Conservation (phyloP, 2,113 vertebrate genomes). For the Entomyzon cyanotis region DNA sequence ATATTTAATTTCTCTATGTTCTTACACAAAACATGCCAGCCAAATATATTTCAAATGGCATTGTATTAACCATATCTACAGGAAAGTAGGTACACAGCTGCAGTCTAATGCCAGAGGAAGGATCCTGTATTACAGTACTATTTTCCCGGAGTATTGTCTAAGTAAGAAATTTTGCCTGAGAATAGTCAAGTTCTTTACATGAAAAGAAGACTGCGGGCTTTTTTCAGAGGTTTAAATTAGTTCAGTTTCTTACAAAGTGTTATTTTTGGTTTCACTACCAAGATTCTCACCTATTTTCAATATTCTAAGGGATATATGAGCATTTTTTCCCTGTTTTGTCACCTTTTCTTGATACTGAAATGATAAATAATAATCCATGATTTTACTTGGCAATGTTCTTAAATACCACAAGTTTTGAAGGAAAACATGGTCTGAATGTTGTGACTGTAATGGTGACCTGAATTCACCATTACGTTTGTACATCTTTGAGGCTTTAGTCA, state of each 20-base stretch:
- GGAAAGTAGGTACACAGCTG: not conserved
- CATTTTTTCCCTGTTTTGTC: constrained; percentile 2
- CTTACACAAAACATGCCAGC: not conserved
- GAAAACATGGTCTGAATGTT: constrained; percentile 46
- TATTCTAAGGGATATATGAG: not conserved
- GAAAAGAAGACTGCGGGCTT: not conserved
- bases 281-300: not conserved
- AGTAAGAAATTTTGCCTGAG: not conserved
- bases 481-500: constrained; percentile 13
- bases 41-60: not conserved
- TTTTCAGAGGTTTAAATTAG: not conserved
- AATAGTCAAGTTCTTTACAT: not conserved
- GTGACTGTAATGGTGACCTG: constrained; percentile 30
- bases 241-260: not conserved
- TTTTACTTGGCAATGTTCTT: constrained; percentile 32
- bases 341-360: constrained; percentile 14
- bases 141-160: not conserved
- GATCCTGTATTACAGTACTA: not conserved
- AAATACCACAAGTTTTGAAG: constrained; percentile 38
- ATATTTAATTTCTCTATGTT: not conserved
- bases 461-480: constrained; percentile 21
- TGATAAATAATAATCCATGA: constrained; percentile 1
- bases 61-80: not conserved
- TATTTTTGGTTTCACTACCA: not conserved
- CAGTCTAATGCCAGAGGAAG: not conserved